Conservation (phyloP, 2,797 vertebrate genomes). For the Erethizon dorsatum region DNA sequence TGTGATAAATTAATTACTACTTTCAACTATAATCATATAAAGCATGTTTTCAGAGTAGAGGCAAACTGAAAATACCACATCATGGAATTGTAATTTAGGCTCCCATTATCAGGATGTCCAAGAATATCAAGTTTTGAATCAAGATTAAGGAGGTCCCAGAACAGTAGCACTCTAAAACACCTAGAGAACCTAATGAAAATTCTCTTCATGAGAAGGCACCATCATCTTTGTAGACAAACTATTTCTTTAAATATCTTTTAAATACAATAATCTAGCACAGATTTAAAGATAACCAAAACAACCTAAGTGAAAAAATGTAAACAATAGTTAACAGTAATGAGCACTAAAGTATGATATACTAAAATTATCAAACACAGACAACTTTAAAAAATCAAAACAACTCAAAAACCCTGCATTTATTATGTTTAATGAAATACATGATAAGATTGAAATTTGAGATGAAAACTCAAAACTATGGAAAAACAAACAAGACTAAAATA, state of each 20-base stretch:
- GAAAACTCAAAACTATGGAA: slow-evolving; percentile 37
- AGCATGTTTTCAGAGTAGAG: not conserved
- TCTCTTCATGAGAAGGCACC: not conserved
- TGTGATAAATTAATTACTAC: not conserved
- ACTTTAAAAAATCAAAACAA: not conserved
- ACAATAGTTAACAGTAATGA: not conserved
- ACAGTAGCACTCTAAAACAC: not conserved
- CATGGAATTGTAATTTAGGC: not conserved
- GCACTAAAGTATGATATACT: not conserved
- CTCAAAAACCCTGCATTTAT: not conserved
- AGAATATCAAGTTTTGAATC: slow-evolving; percentile 11
- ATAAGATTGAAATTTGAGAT: not conserved
- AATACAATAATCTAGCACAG: not conserved
- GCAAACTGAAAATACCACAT: not conserved
- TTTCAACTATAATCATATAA: not conserved
- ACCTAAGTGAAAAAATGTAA: not conserved
- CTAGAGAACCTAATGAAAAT: not conserved
- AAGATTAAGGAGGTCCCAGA: not conserved
- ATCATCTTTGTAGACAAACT: not conserved
- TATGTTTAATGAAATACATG: slow-evolving; percentile 22
- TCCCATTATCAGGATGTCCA: not conserved
- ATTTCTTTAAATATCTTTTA: slow-evolving; percentile 11
- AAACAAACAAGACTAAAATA: not conserved
- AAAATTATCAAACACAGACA: not conserved
- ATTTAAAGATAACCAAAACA: slow-evolving; percentile 42